Base-by-base conservation (phyloP, 2,113 vertebrate species). In the Ceuthmochares aereus region DNA sequence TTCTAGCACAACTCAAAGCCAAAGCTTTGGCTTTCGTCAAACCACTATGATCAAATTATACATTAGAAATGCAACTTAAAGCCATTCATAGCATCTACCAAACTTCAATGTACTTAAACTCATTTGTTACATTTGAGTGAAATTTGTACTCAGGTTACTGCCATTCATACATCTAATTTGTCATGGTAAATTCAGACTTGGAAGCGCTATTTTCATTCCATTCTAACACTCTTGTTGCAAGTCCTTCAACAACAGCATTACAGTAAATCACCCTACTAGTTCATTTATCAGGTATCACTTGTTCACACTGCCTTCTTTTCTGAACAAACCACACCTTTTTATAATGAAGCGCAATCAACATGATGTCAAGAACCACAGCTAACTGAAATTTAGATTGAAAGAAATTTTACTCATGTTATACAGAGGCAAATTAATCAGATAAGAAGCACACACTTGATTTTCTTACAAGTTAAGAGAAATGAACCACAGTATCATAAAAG, bases 11-110 rank as follows among this genome's bases (percentile, higher is more conserved):
- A 68, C 14, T 93, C 32, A 40, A 40, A 36, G 34, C 34, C 47
- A 72, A 40, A 40, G 62, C 36, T 89, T 60, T 75, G 75, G 42
- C 66, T 96, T 93, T 85, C 70, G 81, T 67, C 55, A 95, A 93
- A 85, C 66, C 66, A 54, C 87, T 66, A 17, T 16, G 25, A 84
- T 22, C 82, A 79, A 87, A 95, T 92, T 76, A 76, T 42, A 89
- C 27, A 79, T 92, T 49, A 75, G 34, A 20, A 82, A 78, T 26
- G 76, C 4, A 76, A 93, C 43, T 40, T 82, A 60, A 75, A 91
- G 62, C 12, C 36, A 68, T 60, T 89, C 68, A 30, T 40, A n/a
- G 22, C 15, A 79, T 51, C 43, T 80, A 47, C 58, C 27, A 36
- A 12, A 77, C 30, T 67, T 86, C 72, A 51, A 12, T 29, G 30